A percentile compares a stretch with the other conserved stretches of the same genome.
Evolutionary conservation across 2,113 vertebrate species (phyloP).

Genomic region (Nipponia nippon): DNA sequence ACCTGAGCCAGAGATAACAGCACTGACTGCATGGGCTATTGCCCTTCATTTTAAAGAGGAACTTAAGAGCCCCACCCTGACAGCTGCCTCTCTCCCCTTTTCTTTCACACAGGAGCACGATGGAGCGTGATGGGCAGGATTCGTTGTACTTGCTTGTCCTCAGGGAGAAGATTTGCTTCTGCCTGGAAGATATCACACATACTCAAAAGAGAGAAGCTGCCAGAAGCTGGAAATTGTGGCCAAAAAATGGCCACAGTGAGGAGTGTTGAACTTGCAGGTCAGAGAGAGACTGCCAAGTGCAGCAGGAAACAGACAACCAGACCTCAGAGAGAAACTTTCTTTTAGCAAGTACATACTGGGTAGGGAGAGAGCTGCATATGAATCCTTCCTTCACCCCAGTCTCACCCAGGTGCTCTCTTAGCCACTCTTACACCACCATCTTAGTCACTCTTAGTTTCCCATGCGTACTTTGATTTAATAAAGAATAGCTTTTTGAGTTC

Average conservation of each 20-base stretch:
- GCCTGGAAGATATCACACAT: neutral
- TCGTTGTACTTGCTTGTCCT: neutral
- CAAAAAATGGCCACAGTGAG: neutral
- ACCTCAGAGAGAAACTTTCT: neutral
- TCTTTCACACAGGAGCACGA: neutral
- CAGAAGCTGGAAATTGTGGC: neutral
- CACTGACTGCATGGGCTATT: neutral
- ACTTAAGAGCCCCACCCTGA: neutral
- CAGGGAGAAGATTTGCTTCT: neutral
- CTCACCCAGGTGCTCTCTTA: neutral
- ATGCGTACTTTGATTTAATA: neutral
- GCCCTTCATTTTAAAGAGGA: neutral
- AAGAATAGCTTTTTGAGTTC: neutral
- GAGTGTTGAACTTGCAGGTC: neutral
- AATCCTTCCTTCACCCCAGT: neutral
- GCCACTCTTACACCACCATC: neutral
- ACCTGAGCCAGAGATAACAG: neutral
- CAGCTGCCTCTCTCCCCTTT: neutral
- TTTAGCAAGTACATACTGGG: neutral
- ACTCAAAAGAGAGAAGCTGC: neutral
- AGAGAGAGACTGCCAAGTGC: neutral
- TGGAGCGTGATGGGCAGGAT: neutral
- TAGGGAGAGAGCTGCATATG: neutral
- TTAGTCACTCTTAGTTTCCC: neutral
- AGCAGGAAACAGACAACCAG: neutral